Percentiles rank a stretch among this genome's conserved stretches.
These are phyloP conservation scores for Sycophila sp. DNA, from an alignment of 1,140 invertebrate genomes.

Conservation along the genomic window DNA sequence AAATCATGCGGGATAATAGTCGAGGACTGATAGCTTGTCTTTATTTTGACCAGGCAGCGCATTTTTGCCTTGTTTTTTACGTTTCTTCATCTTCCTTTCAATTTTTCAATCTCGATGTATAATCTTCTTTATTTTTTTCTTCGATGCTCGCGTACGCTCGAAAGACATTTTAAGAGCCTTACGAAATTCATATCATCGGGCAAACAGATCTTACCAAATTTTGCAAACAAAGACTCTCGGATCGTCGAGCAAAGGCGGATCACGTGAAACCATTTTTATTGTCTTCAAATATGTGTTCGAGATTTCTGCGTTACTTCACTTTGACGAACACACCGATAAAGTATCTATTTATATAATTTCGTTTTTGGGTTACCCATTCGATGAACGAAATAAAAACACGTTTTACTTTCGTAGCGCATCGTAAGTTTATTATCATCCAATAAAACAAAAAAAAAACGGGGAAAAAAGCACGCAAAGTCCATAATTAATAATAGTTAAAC, in stretches of 20 bases:
- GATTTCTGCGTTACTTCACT: too few relatives aligned
- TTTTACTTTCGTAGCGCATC: too few relatives aligned
- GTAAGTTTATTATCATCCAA: too few relatives aligned
- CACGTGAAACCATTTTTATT: background rate
- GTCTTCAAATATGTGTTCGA: conserved; percentile 6
- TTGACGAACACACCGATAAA: too few relatives aligned
- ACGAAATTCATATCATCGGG: conserved; percentile 27
- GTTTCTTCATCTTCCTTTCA: background rate
- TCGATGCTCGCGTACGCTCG: too few relatives aligned
- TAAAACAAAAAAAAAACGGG: too few relatives aligned
- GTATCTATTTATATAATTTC: too few relatives aligned
- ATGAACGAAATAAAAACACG: too few relatives aligned
- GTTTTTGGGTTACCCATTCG: too few relatives aligned
- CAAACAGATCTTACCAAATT: conserved; percentile 38
- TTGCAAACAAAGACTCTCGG: conserved; percentile 8
- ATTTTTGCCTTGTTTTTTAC: background rate
- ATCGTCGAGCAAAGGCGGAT: conserved; percentile 25
- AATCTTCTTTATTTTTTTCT: background rate
- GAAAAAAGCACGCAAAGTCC: too few relatives aligned
- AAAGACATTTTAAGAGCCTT: background rate
- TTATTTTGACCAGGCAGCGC: background rate
- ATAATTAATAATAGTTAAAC: too few relatives aligned
- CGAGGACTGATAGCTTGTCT: background rate
- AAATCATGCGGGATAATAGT: conserved; percentile 14
- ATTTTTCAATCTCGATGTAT: background rate